Conservation (phyloP, 2,888 invertebrate species). For the Dicycla oo region DNA sequence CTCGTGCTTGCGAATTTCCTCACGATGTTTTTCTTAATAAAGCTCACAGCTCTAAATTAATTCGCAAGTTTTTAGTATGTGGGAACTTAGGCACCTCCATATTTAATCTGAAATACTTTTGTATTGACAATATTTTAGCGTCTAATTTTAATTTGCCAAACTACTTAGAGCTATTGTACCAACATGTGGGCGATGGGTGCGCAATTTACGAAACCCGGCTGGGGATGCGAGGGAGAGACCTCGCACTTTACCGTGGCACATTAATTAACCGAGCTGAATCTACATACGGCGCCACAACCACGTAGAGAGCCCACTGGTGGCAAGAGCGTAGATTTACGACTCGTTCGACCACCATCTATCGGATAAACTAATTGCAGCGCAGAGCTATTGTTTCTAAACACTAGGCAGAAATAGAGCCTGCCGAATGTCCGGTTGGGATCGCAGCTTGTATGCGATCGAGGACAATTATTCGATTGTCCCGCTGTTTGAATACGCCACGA, state of each 20-base stretch:
- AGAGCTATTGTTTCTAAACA: constrained; percentile 89
- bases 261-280: constrained; percentile 89
- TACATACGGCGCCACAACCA: constrained; percentile 88
- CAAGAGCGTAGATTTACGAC: constrained; percentile 89
- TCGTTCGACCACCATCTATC: constrained; percentile 89
- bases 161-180: constrained; percentile 81
- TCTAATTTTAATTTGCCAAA: constrained; percentile 84
- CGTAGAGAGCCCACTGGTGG: constrained; percentile 86
- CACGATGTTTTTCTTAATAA: constrained; percentile 44
- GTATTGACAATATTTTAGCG: constrained; percentile 68
- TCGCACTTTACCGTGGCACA: constrained; percentile 88
- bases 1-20: constrained; percentile 59
- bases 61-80: constrained; percentile 7
- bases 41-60: constrained; percentile 28
- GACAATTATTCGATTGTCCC: constrained; percentile 82
- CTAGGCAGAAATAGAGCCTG: constrained; percentile 83
- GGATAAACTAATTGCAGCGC: constrained; percentile 89
- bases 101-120: constrained; percentile 7
- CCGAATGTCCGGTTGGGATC: constrained; percentile 70
- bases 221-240: constrained; percentile 82
- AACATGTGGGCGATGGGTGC: constrained; percentile 84
- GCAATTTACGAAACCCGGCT: constrained; percentile 86
- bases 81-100: not conserved
- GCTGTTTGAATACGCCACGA: constrained; percentile 72
- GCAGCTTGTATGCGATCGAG: constrained; percentile 76